Base-by-base conservation (phyloP, 1,140 invertebrate species). In the Solen grandis region DNA sequence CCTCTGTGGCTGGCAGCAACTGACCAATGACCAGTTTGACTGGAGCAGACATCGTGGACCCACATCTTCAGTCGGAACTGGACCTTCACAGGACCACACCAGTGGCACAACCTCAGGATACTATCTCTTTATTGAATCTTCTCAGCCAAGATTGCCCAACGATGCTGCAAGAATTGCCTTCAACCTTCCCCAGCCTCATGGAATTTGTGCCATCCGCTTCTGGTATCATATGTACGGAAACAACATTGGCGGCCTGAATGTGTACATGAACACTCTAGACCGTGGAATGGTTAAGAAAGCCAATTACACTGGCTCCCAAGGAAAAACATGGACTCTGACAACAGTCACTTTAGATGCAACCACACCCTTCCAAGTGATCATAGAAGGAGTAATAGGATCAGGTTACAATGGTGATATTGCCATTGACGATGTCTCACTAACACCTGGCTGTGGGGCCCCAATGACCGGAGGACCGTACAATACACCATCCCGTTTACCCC, bases 191-290 rank as follows among this genome's bases (percentile, higher is more conserved):
- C 54, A 41, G 55, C 81, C 62, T 16, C 74, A 16, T 63, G 82
- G 82, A 5, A 55, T 85, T 52, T 90, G 87, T 80, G 70, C 80
- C 27, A 33, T 90, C 16, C 82, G 86, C 31, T 96, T 97, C 88
- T 96, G 94, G 93, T 95, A 93, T 84, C 95, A 96, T 86, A 96
- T 97, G 96, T 96, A 94, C 86, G 96, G 96, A 8, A 36, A 50
- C n/a, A 36, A 88, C 36, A 82, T 89, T 19, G 89, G 88, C 29
- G 57, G 73, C 3, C 81, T 91, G 1, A 87, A 88, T 70, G 79
- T 91, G 8, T 85, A 87, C 57, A 75, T 82, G 41, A 84, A 74
- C 29, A 77, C 83, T 13, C 54, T 83, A 14, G 38, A 75, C 55
- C 73, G 33, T n/a, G 80, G 83, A 50, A 36, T 57, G n/a, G 41